Evolutionary conservation across 2,888 invertebrate species (phyloP), one percentile per base, ranked within the genome.

Genomic region (Papilio elwesi): DNA sequence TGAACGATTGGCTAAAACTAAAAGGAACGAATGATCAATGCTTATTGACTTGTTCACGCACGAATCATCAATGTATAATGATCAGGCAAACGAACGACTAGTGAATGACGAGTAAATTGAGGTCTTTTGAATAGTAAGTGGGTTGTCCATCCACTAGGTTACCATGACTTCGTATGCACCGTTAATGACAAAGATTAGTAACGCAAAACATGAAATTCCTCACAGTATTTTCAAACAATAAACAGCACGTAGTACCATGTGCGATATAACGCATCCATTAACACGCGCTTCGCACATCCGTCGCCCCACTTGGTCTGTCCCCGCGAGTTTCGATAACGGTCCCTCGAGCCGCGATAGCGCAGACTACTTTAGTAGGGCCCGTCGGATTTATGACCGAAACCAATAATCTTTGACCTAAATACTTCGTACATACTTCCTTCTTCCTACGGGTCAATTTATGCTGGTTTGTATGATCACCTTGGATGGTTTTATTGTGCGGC

Each of bases 241-340:
- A 49, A 49, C 12, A 15, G 4, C n/a, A 26, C 10, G 55, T 16
- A 16, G 55, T 16, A 16, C 11, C 7, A 63, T 70, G 55, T n/a
- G 16, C n/a, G 49, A 70, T 47, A 26, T 71, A 59, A 59, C 72
- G 38, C 47, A 53, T 72, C 68, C 68, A 69, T 68, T 38, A 8
- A 8, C 16, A 26, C 16, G 53, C 15, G 63, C 43, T 73, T 74
- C 47, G 66, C 66, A 70, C 64, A 67, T 74, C 74, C 64, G 12
- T 7, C 64, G 75, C n/a, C 76, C 76, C 72, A 75, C 74, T 73
- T 76, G 59, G 68, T 16, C 51, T 74, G 78, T 75, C 76, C 74
- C 69, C 57, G 13, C 73, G 62, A 74, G 76, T 71, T 76, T 74
- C 74, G 73, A 68, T 78, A 79, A 78, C 78, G 77, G 78, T 78